Percentiles rank a stretch among this genome's conserved stretches.
Evolutionary conservation across 2,888 invertebrate species (phyloP).

Genomic region (Polydrusus tereticollis): DNA sequence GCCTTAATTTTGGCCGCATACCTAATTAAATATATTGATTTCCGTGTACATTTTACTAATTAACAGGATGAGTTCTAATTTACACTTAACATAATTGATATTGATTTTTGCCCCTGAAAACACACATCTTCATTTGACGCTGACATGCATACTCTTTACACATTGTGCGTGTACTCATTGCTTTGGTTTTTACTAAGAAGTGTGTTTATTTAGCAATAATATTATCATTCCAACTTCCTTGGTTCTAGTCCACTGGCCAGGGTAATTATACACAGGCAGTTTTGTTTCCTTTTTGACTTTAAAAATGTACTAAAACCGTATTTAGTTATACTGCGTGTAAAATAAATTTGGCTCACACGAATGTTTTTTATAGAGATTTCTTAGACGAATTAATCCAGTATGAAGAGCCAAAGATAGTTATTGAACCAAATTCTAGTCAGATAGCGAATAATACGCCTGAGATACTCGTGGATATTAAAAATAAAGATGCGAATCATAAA

Average conservation of each 20-base stretch:
- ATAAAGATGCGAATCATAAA: neutral
- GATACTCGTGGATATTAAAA: neutral
- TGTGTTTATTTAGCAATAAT: too few species aligned
- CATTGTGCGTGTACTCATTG: too few species aligned
- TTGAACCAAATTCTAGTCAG: slow-evolving; percentile 31
- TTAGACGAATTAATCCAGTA: slow-evolving; percentile 23
- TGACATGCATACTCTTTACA: neutral
- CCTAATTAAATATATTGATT: neutral
- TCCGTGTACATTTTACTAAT: neutral
- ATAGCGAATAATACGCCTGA: neutral
- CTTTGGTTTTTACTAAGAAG: too few species aligned
- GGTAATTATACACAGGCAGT: too few species aligned
- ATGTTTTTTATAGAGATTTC: slow-evolving; percentile 47
- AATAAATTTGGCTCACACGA: too few species aligned
- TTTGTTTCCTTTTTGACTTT: too few species aligned
- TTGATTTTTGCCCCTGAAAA: slow-evolving; percentile 19
- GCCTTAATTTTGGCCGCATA: too few species aligned
- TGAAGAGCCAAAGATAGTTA: slow-evolving; percentile 18
- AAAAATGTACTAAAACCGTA: too few species aligned
- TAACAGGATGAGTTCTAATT: slow-evolving; percentile 2
- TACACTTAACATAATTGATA: neutral
- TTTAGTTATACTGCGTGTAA: too few species aligned
- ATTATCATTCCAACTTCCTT: too few species aligned
- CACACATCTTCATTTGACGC: neutral
- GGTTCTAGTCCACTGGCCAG: too few species aligned